These are phyloP conservation scores for Chaetophractus vellerosus DNA, from an alignment of 2,797 vertebrate species.

Conservation along the genomic window DNA sequence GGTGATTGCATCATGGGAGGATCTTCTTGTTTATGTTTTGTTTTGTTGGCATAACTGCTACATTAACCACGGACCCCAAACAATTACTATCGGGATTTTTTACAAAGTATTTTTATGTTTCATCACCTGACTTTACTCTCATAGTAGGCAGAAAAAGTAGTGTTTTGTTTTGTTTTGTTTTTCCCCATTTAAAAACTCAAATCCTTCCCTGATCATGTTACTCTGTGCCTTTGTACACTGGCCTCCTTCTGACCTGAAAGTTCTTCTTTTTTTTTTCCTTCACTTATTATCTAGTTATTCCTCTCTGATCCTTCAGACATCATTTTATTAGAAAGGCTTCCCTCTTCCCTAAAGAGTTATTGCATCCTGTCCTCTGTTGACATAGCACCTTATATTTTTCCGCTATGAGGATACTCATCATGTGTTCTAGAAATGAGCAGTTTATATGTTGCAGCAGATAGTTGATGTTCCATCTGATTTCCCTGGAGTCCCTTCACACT, in stretches of 20 bases:
- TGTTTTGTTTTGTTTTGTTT: background rate
- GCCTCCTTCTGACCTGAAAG: background rate
- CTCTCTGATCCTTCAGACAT: background rate
- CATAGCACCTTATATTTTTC: background rate
- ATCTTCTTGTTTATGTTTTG: background rate
- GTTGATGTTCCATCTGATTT: background rate
- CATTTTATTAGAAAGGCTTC: background rate
- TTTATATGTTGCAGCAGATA: background rate
- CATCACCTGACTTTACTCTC: background rate
- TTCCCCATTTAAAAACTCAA: background rate
- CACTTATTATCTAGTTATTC: background rate
- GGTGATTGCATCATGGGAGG: background rate
- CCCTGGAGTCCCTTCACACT: background rate
- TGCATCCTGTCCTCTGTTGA: background rate
- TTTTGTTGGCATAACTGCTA: background rate
- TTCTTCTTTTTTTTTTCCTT: background rate
- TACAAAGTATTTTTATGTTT: background rate
- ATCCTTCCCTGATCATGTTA: background rate
- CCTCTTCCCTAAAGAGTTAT: background rate
- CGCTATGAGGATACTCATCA: background rate
- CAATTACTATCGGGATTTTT: background rate
- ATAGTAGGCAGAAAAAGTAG: background rate
- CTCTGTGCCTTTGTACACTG: background rate
- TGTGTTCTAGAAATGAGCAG: background rate
- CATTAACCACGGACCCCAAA: background rate